These are phyloP conservation scores for Cyanistes caeruleus DNA, from an alignment of 2,113 vertebrate genomes.

Conservation along the genomic window DNA sequence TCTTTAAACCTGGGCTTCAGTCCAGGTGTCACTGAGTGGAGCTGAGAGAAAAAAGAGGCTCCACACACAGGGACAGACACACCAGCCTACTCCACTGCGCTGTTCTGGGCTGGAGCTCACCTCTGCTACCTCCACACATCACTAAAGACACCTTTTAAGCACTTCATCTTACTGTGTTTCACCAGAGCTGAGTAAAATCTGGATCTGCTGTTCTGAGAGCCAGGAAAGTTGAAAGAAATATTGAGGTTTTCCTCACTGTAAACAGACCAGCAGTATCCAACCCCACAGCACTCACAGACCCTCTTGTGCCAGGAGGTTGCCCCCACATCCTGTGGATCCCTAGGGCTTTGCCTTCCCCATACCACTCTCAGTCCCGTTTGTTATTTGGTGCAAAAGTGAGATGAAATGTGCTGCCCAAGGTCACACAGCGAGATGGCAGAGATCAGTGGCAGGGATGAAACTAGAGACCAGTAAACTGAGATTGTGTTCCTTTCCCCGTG, in stretches of 20 bases:
- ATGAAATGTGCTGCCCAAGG: background rate
- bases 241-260: background rate
- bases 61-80: background rate
- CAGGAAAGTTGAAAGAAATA: background rate
- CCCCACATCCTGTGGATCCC: rapidly evolving
- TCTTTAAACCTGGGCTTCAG: background rate
- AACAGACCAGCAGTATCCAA: background rate
- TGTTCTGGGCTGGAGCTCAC: background rate
- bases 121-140: background rate
- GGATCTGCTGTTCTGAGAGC: background rate
- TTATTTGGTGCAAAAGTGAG: background rate
- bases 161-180: background rate
- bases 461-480: conserved; percentile 5
- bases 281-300: rapidly evolving
- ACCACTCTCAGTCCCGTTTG: background rate
- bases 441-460: background rate
- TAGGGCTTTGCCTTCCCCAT: background rate
- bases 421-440: background rate
- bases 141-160: background rate
- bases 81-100: background rate
- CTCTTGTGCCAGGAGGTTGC: background rate
- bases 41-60: background rate
- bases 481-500: background rate
- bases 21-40: background rate
- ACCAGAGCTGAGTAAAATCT: background rate